phyloP scores from a whole-genome alignment of 2,888 invertebrate genomes.

The Philopedon plagiatum region DNA sequence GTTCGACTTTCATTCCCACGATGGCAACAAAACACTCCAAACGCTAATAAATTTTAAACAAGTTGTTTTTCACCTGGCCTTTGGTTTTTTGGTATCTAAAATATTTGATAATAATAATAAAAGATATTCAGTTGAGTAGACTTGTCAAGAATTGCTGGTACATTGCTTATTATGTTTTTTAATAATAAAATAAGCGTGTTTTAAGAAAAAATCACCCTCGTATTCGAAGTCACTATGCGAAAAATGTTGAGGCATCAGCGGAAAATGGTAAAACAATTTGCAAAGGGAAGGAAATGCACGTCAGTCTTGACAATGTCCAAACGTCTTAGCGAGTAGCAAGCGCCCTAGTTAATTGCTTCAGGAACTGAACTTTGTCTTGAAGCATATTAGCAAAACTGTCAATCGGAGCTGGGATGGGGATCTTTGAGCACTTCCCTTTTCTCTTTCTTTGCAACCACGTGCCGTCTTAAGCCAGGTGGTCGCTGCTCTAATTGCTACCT shows the following conservation, averaged over 20 bases:
- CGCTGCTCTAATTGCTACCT: constrained; percentile 53
- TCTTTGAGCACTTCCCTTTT: constrained; percentile 32
- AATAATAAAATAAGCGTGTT: too few relatives aligned
- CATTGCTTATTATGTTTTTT: too few relatives aligned
- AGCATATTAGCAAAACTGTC: constrained; percentile 47
- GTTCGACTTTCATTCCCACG: constrained; percentile 36
- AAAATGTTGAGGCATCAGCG: not conserved
- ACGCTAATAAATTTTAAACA: constrained; percentile 33
- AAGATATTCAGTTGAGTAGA: too few relatives aligned
- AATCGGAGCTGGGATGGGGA: constrained; percentile 25
- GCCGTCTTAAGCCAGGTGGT: constrained; percentile 67
- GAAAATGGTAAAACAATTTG: not conserved
- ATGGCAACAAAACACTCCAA: constrained; percentile 32
- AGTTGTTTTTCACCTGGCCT: constrained; percentile 29
- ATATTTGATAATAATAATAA: too few relatives aligned
- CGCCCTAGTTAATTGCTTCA: constrained; percentile 39
- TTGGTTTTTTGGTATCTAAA: constrained; percentile 10
- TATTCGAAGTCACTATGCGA: not conserved
- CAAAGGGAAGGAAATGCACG: constrained; percentile 27
- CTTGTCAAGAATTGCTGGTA: too few relatives aligned
- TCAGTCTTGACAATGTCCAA: constrained; percentile 32
- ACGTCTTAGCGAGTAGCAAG: constrained; percentile 6
- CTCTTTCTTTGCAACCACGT: constrained; percentile 64
- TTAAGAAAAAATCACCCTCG: too few relatives aligned
- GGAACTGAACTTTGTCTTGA: constrained; percentile 48